phyloP scores from a whole-genome alignment of 2,113 vertebrate genomes.

The Gobius niger region DNA sequence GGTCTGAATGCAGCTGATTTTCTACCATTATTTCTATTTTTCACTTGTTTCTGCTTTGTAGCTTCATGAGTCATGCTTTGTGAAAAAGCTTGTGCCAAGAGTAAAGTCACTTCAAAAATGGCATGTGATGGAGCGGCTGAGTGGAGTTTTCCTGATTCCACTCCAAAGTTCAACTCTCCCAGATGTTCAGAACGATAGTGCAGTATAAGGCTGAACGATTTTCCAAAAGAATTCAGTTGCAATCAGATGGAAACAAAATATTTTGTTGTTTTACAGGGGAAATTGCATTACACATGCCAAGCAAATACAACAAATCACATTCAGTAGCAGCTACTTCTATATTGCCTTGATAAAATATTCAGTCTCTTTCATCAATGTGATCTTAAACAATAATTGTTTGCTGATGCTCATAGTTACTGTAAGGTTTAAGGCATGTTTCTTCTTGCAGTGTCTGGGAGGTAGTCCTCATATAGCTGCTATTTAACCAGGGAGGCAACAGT shows the following conservation, averaged over 20 bases:
- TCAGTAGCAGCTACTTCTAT: too few relatives aligned
- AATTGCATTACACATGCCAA: neutral
- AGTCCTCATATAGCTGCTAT: constrained; percentile 16
- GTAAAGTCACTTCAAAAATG: constrained; percentile 45
- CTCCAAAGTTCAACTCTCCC: neutral
- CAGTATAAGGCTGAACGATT: neutral
- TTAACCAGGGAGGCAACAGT: constrained; percentile 44
- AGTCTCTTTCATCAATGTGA: neutral
- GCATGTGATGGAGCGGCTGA: constrained; percentile 48
- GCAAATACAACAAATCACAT: too few relatives aligned
- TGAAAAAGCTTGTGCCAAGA: constrained; percentile 42
- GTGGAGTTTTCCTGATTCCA: constrained; percentile 20
- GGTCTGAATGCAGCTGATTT: constrained; percentile 19
- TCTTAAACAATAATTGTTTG: neutral
- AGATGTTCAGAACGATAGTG: neutral
- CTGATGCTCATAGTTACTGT: neutral
- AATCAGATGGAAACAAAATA: neutral
- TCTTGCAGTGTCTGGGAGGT: constrained; percentile 7
- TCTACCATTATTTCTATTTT: constrained; percentile 21
- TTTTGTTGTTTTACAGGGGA: neutral
- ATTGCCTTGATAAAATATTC: too few relatives aligned
- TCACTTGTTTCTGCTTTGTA: constrained; percentile 36
- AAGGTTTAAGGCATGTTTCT: neutral
- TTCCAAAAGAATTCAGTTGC: too few relatives aligned
- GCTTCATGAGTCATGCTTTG: constrained; percentile 34